phyloP scores from a whole-genome alignment of 1,140 invertebrate genomes.

The Magallana gigas region DNA sequence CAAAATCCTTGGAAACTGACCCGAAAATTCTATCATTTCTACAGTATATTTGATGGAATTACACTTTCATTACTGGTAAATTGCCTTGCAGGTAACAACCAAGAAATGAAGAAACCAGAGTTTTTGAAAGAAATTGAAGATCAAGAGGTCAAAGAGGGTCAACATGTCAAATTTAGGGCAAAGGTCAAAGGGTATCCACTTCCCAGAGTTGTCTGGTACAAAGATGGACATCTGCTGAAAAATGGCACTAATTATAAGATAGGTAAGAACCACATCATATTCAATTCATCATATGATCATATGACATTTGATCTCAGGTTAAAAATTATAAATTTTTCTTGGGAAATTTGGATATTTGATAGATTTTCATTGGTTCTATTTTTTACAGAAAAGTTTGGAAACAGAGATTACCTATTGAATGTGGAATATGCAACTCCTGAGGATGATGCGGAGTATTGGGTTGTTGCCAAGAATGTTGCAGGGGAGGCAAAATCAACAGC shows the following conservation, averaged over 20 bases:
- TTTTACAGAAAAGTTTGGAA: slow-evolving; percentile 75
- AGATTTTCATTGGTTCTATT: background rate
- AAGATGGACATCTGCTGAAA: slow-evolving; percentile 72
- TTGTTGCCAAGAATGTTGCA: slow-evolving; percentile 74
- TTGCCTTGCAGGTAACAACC: slow-evolving; percentile 71
- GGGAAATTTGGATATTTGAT: background rate
- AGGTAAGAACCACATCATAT: slow-evolving; percentile 59
- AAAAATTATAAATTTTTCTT: no score
- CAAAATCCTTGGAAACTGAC: no score
- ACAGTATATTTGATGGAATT: no score
- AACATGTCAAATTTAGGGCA: slow-evolving; percentile 75
- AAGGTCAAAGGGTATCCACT: slow-evolving; percentile 78
- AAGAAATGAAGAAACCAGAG: slow-evolving; percentile 74
- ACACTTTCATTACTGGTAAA: no score
- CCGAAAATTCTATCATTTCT: no score
- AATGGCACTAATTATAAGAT: slow-evolving; percentile 67
- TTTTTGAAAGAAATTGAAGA: slow-evolving; percentile 74
- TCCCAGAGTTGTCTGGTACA: slow-evolving; percentile 76
- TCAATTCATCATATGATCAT: no score
- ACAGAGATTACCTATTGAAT: slow-evolving; percentile 76
- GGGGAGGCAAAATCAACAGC: slow-evolving; percentile 72
- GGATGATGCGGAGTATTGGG: slow-evolving; percentile 77
- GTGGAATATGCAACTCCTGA: slow-evolving; percentile 74
- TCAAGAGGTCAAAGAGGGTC: slow-evolving; percentile 75
- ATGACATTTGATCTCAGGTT: no score